Evolutionary conservation across 2,797 vertebrate species (phyloP).

Genomic region (Sebastes baramenuke): DNA sequence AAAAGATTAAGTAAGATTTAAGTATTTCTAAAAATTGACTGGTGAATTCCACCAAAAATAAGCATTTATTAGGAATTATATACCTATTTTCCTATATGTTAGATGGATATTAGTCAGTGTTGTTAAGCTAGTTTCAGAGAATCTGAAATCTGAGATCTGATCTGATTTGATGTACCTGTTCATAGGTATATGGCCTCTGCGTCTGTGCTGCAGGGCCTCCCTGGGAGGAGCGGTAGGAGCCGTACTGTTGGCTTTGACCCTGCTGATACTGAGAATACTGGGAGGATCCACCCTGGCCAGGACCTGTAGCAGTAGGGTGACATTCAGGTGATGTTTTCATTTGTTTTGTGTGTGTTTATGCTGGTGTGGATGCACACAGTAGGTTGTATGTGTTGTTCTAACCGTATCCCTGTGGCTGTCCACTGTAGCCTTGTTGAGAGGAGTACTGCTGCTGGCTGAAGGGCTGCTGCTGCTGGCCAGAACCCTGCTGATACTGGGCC

Average conservation of each 20-base stretch:
- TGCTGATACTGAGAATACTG: conserved; percentile 96
- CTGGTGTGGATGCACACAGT: not conserved
- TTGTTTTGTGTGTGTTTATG: not conserved
- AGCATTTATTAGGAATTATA: not conserved
- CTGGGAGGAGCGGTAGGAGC: conserved; percentile 91
- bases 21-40: not conserved
- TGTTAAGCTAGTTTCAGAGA: not conserved
- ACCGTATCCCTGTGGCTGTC: conserved; percentile 93
- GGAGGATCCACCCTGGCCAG: conserved; percentile 88
- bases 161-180: conserved; percentile 85
- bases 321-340: not conserved
- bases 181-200: conserved; percentile 92
- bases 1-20: too few relatives aligned
- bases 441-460: conserved; percentile 94
- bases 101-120: not conserved
- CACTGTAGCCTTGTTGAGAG: conserved; percentile 91
- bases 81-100: not conserved
- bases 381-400: conserved; percentile 42
- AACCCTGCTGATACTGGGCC: conserved; percentile 91
- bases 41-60: not conserved
- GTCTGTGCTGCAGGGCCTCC: conserved; percentile 88
- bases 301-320: conserved; percentile 60
- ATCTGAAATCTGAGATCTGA: not conserved
- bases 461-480: conserved; percentile 89
- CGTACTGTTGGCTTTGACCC: conserved; percentile 92